Base-by-base conservation (phyloP, 1,140 invertebrate species). In the Bombus affinis region DNA sequence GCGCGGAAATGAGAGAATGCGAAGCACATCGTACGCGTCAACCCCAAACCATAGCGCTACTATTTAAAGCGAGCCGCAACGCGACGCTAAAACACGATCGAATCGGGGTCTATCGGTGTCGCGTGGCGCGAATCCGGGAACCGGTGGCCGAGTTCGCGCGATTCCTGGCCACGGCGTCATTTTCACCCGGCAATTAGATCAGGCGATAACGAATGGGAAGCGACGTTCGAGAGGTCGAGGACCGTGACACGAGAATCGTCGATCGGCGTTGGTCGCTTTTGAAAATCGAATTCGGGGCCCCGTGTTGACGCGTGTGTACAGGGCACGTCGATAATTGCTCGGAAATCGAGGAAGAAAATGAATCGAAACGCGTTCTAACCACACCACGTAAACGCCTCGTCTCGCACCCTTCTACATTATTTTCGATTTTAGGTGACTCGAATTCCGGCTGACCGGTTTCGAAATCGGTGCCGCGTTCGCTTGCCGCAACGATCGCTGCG, bases 171-270 rank as follows among this genome's bases (percentile, higher is more conserved):
- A 79, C 86, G 88, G 87, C 90, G 89, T 93, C 92, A 94, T 93
- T 92, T 93, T 87, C 83, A 66, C 73, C 77, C 66, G 91, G 91
- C 93, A 94, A 94, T 94, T 93, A 93, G 92, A 92, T 91, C 88
- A 86, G 12, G 22, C 81, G 86, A 91, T 92, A 90, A 92, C 92
- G 84, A 91, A 91, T 89, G 89, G 87, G 77, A 83, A 87, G 70
- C 62, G 68, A 71, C 66, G 87, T 65, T 59, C 75, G 70, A 15
- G 25, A 42, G 39, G 13, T 57, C 35, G 74, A 15, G 15, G 15
- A 57, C 10, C 32, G 39, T 12, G 18, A 10, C 37, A 39, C 44
- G 84, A 5, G 47, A 53, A 53, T 22, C 47, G 47, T 53, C 18
- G 18, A 53, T 53, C 47, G 47, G 5, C 18, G 47, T 53, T 53